Base-by-base conservation (phyloP, 2,113 vertebrate species). In the Mionectes macconnelli region DNA sequence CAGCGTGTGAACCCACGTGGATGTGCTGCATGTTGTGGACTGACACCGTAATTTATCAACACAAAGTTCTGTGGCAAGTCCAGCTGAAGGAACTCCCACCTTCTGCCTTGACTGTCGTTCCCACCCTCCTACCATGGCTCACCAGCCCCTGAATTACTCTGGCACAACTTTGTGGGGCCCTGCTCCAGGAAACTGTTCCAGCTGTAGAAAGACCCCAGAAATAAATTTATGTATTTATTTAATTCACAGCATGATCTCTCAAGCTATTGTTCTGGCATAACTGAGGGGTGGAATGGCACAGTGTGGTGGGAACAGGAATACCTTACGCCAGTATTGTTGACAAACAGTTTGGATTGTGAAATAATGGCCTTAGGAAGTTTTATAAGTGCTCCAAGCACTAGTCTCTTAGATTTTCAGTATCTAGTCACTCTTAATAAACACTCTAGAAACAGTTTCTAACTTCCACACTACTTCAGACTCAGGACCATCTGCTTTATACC, bases 261-360 rank as follows among this genome's bases (percentile, higher is more conserved):
- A 39, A 89, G 92, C 92, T 67, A 94, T 96, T 97, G 93, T 94
- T 94, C 84, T 78, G 80, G 60, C 64, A 63, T 53, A 94, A 86
- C 47, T 5, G 7, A 94, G 47, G 83, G 64, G 59, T 70, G 72
- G 79, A 89, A 63, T 59, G 64, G 89, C 76, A 83, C 45, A 89
- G 45, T 24, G 63, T 31, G 39, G 23, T 86, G 89, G 76, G 68
- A 96, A 94, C 63, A 67, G 68, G 52, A 93, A 84, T 95, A 92
- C 83, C 94, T 92, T 72, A 87, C 64, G 91, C 83, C 91, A 94
- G 56, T 81, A 94, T 44, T 94, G 93, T 87, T 92, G 88, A 87
- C 92, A 94, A 93, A 93, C 73, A 84, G 47, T 82, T 92, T 55
- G 30, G 37, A 87, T 93, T 93, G 76, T 9, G 9, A 92, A 95